Percentiles rank a stretch among this genome's conserved stretches.
phyloP scores from a whole-genome alignment of 1,140 invertebrate genomes.

The Kradibia gibbosae region DNA sequence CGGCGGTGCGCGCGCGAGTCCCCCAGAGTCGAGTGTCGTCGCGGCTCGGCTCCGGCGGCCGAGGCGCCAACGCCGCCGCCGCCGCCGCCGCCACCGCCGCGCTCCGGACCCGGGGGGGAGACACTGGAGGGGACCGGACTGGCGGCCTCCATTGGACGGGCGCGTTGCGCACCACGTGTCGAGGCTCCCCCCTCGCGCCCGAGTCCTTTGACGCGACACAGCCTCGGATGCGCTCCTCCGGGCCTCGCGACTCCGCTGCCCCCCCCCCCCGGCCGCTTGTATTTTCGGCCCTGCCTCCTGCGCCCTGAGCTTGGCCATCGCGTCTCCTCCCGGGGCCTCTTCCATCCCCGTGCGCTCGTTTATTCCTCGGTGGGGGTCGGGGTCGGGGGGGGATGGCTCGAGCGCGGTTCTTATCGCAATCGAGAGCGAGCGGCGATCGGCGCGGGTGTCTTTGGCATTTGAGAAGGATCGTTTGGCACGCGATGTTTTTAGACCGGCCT shows the following conservation, averaged over 20 bases:
- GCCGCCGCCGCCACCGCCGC: neutral
- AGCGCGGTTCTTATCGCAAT: neutral
- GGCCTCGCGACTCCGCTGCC: neutral
- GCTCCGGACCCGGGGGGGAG: neutral
- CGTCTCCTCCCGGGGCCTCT: too few relatives aligned
- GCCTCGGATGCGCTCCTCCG: too few relatives aligned
- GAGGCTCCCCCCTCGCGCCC: too few relatives aligned
- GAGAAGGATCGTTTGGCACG: too few relatives aligned
- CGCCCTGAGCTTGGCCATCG: neutral
- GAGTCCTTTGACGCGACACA: too few relatives aligned
- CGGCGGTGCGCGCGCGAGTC: conserved; percentile 20
- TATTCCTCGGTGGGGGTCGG: too few relatives aligned
- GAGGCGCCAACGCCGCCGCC: neutral
- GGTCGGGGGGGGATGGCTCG: too few relatives aligned
- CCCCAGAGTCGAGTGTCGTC: conserved; percentile 16
- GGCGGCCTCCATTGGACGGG: neutral
- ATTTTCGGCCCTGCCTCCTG: too few relatives aligned
- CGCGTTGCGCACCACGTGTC: neutral
- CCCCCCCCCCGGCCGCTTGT: too few relatives aligned
- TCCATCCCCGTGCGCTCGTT: too few relatives aligned
- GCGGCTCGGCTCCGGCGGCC: neutral
- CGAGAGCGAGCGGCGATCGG: neutral
- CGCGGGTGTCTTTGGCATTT: neutral
- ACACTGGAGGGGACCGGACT: neutral
- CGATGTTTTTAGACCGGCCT: too few relatives aligned